phyloP scores from a whole-genome alignment of 2,888 invertebrate genomes.

The Cryptocephalus moraei region DNA sequence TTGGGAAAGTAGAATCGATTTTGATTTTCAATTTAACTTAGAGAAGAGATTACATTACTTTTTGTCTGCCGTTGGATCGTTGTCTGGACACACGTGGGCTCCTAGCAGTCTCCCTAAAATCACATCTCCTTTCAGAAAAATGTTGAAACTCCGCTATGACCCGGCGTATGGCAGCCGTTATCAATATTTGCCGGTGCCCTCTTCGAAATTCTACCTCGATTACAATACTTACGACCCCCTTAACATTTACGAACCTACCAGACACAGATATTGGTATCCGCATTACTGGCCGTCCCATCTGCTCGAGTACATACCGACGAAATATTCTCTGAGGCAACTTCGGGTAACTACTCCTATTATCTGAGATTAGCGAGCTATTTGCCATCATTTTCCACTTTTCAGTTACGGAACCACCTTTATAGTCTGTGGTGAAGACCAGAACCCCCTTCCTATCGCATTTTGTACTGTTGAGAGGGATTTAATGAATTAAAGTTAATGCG shows the following conservation, averaged over 20 bases:
- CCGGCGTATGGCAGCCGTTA: constrained; percentile 18
- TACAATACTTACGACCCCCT: constrained; percentile 16
- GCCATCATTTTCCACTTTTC: constrained; percentile 1
- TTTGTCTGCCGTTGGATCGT: too few species aligned
- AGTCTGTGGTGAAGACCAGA: neutral
- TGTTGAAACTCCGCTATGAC: constrained; percentile 19
- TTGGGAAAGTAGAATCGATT: too few species aligned
- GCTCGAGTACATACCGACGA: constrained; percentile 14
- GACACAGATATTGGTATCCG: constrained; percentile 17
- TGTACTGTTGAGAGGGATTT: too few species aligned
- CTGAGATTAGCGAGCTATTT: too few species aligned
- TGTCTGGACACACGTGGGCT: too few species aligned
- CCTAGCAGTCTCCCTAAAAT: neutral
- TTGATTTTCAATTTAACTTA: too few species aligned
- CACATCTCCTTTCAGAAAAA: constrained; percentile 6
- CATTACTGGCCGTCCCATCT: constrained; percentile 21
- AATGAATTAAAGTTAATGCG: too few species aligned
- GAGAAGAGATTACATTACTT: too few species aligned
- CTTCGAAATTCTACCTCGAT: constrained; percentile 17
- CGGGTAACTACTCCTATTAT: constrained; percentile 7
- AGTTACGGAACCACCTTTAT: constrained; percentile 11
- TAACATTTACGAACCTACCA: constrained; percentile 15
- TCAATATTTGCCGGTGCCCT: constrained; percentile 16
- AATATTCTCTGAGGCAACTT: constrained; percentile 15
- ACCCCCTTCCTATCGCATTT: too few species aligned